Conservation (phyloP, 2,113 vertebrate genomes). For the Zeus faber region DNA sequence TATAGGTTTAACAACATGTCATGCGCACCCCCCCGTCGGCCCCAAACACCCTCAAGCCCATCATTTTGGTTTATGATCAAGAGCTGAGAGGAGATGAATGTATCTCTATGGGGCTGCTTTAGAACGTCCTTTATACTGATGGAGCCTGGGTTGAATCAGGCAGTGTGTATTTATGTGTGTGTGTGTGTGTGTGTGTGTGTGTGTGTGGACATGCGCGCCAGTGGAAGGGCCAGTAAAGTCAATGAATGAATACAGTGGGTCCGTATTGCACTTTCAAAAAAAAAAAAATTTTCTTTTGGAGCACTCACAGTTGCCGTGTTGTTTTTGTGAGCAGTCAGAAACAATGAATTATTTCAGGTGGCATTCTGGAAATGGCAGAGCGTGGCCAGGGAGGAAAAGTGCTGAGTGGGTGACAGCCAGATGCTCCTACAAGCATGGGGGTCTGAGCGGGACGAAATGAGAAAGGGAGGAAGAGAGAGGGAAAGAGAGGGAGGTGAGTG, state of each 20-base stretch:
- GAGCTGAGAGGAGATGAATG: constrained; percentile 47
- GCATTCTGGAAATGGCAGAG: constrained; percentile 53
- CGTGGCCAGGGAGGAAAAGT: constrained; percentile 25
- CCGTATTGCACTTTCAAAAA: constrained; percentile 53
- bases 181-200: not conserved
- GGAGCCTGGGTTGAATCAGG: constrained; percentile 55
- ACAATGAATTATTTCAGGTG: constrained; percentile 75
- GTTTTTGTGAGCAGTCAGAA: constrained; percentile 59
- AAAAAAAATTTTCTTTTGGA: too few species aligned
- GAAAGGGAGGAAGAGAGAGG: constrained; percentile 1
- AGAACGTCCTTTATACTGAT: constrained; percentile 27
- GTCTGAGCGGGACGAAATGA: constrained; percentile 24
- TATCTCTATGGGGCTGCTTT: constrained; percentile 57
- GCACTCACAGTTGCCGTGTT: too few species aligned
- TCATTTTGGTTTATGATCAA: constrained; percentile 57
- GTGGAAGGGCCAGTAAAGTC: constrained; percentile 59
- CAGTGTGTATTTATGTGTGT: constrained; percentile 6
- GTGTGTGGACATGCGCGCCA: not conserved
- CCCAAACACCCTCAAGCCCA: constrained; percentile 35
- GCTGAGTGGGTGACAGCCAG: constrained; percentile 45
- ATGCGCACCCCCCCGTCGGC: constrained; percentile 13
- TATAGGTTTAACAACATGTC: constrained; percentile 49
- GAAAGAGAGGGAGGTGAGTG: constrained; percentile 17
- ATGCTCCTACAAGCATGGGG: constrained; percentile 44
- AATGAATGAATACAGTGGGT: constrained; percentile 61